A percentile compares a stretch with the other conserved stretches of the same genome.
phyloP scores from a whole-genome alignment of 2,113 vertebrate species.

The Ardeotis arabs region DNA sequence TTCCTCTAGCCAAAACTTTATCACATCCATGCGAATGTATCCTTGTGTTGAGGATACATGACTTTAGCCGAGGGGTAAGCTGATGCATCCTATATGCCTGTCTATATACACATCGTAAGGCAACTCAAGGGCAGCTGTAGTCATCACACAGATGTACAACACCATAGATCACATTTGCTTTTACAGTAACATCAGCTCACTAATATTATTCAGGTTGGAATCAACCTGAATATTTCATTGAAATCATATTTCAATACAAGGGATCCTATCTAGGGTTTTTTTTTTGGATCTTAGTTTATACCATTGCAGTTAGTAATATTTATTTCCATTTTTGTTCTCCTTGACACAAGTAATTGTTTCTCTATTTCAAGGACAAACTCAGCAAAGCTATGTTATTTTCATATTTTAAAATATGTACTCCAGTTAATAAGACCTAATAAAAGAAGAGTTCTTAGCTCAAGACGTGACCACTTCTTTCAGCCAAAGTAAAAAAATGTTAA shows the following conservation, averaged over 20 bases:
- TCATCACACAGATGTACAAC: neutral
- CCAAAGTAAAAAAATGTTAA: neutral
- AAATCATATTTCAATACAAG: neutral
- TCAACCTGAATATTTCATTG: too few relatives aligned
- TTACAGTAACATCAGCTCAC: neutral
- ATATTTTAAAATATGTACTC: neutral
- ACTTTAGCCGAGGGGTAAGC: neutral
- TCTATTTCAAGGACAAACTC: neutral
- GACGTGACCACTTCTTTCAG: neutral
- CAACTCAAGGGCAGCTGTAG: neutral
- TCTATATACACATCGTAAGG: fast-evolving
- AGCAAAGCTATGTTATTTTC: neutral
- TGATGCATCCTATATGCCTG: fast-evolving
- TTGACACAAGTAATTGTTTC: neutral
- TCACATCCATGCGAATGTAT: neutral
- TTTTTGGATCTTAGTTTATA: neutral
- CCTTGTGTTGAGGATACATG: neutral
- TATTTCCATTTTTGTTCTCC: neutral
- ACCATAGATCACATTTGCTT: neutral
- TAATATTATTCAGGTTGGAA: neutral
- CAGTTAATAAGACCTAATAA: neutral
- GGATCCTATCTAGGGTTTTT: neutral
- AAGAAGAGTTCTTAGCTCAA: neutral
- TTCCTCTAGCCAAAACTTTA: neutral
- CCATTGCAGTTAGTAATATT: neutral